Percentiles rank a stretch among this genome's conserved stretches.
Conservation (phyloP, 2,888 invertebrate genomes). For the Poecilus cupreus region DNA sequence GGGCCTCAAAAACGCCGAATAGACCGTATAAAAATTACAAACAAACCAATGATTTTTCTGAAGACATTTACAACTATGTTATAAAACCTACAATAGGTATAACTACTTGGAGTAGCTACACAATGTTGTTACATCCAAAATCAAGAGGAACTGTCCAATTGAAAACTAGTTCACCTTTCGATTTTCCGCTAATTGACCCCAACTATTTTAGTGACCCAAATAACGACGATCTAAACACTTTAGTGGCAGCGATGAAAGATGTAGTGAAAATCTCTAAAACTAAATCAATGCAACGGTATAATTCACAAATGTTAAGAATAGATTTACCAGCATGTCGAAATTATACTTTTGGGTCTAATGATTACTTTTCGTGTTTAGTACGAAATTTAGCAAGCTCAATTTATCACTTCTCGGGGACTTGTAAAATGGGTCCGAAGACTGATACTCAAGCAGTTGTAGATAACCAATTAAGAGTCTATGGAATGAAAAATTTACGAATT, state of each 20-base stretch:
- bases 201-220: slow-evolving; percentile 64
- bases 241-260: slow-evolving; percentile 64
- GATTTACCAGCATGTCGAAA: background rate
- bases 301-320: background rate
- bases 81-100: background rate
- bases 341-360: background rate
- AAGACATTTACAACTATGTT: slow-evolving; percentile 8
- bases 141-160: slow-evolving; percentile 65
- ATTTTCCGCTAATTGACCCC: slow-evolving; percentile 66
- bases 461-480: slow-evolving; percentile 78
- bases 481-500: slow-evolving; percentile 77
- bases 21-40: background rate
- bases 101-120: slow-evolving; percentile 60
- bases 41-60: background rate
- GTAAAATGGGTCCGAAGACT: slow-evolving; percentile 81
- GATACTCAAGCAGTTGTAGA: slow-evolving; percentile 81
- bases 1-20: background rate
- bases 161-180: slow-evolving; percentile 65
- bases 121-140: slow-evolving; percentile 66
- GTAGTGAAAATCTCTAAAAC: slow-evolving; percentile 27
- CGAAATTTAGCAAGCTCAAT: slow-evolving; percentile 2
- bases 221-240: slow-evolving; percentile 80
- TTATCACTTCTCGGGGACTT: slow-evolving; percentile 79
- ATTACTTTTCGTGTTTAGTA: slow-evolving; percentile 14
- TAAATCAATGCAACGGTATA: background rate